Base-by-base conservation (phyloP, 2,797 vertebrate species). In the Etheostoma perlongum region DNA sequence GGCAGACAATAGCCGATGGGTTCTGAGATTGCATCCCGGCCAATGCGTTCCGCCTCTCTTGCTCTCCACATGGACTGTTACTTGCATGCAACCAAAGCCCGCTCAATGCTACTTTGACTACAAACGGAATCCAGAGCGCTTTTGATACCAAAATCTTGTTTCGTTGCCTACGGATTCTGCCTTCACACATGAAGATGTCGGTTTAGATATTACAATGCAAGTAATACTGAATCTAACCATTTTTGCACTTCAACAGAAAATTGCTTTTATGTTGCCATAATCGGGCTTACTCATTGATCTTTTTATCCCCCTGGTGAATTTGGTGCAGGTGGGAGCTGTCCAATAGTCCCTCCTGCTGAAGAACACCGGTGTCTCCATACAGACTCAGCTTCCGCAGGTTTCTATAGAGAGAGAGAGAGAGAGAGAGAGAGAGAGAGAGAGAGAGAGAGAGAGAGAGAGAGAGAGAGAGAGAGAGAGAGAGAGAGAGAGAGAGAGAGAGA, bases 301-400 rank as follows among this genome's bases (percentile, higher is more conserved):
- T 98, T 92, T 99, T 99, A 89, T 97, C 96, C 42, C 97, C 97
- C 68, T 97, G 97, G 83, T 98, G 96, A 81, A 97, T 96, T 83
- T 97, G 97, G 91, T 95, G 96, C 82, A 99, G 96, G 92, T 96
- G 96, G 59, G 96, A 95, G 81, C 95, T 96, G 85, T 97, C 97
- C 91, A 98, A 85, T 84, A 95, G 93, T 85, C 97, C 96, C 83
- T 99, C 97, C 63, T 99, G 97, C 80, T 98, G 98, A 53, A 99
- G 94, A 90, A 98, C 91, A 67, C 96, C 97, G 72, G 97, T 97
- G 94, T 99, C 98, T 77, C 97, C 98, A 86, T 97, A 99, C 72
- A 99, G 94, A 93, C 96, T 97, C 89, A 99, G 93, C 85, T 96
- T 98, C 94, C 97, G 96, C 78, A 99, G 96, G 90, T 99, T 98